Evolutionary conservation across 2,113 vertebrate species (phyloP).

Genomic region (Oreamnos americanus): DNA sequence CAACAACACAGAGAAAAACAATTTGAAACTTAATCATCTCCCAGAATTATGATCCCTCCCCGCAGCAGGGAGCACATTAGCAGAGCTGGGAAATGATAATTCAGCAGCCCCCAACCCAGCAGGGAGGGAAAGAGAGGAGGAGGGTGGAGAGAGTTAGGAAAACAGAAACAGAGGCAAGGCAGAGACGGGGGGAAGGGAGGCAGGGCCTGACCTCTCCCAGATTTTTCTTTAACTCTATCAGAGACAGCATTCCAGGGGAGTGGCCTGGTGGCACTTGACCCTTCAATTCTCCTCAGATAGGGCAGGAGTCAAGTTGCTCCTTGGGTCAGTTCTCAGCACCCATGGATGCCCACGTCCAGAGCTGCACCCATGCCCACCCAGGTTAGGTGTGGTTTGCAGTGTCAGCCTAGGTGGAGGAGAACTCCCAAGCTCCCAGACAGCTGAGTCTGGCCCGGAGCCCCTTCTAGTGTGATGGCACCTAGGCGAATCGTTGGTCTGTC

Average conservation of each 20-base stretch:
- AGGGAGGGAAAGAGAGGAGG: slow-evolving; percentile 60
- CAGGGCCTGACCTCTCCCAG: not conserved
- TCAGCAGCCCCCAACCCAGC: slow-evolving; percentile 75
- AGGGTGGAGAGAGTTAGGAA: not conserved
- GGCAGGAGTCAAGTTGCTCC: not conserved
- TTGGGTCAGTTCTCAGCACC: not conserved
- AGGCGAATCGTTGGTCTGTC: not conserved
- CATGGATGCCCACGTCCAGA: not conserved
- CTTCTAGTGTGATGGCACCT: not conserved
- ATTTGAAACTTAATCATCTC: slow-evolving; percentile 78
- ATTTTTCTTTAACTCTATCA: not conserved
- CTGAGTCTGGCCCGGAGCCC: not conserved
- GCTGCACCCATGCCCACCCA: not conserved
- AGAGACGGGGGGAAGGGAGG: not conserved
- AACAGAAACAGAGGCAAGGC: not conserved
- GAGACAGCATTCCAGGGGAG: not conserved
- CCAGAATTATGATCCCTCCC: slow-evolving; percentile 76
- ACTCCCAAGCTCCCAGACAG: not conserved
- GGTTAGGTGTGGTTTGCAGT: not conserved
- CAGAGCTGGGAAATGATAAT: slow-evolving; percentile 75
- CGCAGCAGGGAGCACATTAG: slow-evolving; percentile 75
- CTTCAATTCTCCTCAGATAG: not conserved
- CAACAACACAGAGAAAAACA: slow-evolving; percentile 75
- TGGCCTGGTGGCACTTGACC: not conserved
- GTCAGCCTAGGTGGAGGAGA: not conserved